A percentile compares a stretch with the other conserved stretches of the same genome.
Evolutionary conservation across 2,888 invertebrate species (phyloP).

Genomic region (Therioaphis trifolii): DNA sequence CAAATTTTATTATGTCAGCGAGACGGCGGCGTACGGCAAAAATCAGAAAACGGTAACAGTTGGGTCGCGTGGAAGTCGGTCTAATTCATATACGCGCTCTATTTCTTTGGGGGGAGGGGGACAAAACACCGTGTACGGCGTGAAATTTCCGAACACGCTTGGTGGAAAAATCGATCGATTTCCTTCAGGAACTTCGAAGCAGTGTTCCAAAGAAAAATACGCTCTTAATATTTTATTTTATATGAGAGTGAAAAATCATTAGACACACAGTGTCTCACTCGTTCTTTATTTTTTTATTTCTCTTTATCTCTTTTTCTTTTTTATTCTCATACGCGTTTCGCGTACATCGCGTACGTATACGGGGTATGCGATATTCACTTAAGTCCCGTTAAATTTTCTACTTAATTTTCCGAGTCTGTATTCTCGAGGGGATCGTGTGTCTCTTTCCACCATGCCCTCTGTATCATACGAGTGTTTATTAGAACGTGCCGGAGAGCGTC

Average conservation of each 20-base stretch:
- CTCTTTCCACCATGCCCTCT: background rate
- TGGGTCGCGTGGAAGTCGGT: constrained; percentile 34
- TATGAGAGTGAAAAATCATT: constrained; percentile 37
- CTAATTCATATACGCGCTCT: constrained; percentile 35
- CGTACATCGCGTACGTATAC: background rate
- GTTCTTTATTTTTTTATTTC: background rate
- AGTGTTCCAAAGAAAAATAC: background rate
- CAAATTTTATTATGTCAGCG: constrained; percentile 49
- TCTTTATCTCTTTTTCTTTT: background rate
- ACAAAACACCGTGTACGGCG: background rate
- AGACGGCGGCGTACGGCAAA: background rate
- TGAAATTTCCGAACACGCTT: constrained; percentile 23
- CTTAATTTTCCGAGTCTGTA: constrained; percentile 2
- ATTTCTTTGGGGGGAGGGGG: background rate
- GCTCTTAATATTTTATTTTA: constrained; percentile 41
- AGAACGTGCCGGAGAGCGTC: background rate
- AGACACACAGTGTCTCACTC: background rate
- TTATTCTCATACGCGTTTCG: background rate
- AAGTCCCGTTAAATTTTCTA: constrained; percentile 23
- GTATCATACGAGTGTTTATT: constrained; percentile 42
- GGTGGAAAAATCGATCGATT: background rate
- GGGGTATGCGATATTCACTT: constrained; percentile 22
- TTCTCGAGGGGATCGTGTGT: constrained; percentile 36
- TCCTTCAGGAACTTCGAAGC: background rate
- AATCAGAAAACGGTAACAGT: constrained; percentile 51